Conservation (phyloP, 2,888 invertebrate genomes). For the Dryobota labecula region DNA sequence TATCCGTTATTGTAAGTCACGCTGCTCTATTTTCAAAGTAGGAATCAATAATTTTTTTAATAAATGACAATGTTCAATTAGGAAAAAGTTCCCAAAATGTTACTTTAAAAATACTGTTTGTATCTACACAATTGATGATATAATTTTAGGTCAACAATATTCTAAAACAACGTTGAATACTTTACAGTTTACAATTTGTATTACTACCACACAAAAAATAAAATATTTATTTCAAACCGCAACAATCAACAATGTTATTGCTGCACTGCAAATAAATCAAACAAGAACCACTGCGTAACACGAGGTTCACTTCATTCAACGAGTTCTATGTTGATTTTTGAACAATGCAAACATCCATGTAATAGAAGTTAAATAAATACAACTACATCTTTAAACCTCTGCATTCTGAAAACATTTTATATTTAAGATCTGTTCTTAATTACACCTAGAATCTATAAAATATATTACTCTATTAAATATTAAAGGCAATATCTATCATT, state of each 20-base stretch:
- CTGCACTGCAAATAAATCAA: constrained; percentile 71
- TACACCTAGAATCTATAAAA: constrained; percentile 88
- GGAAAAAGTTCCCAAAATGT: constrained; percentile 58
- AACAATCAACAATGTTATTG: constrained; percentile 79
- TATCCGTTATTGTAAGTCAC: constrained; percentile 59
- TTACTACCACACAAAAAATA: constrained; percentile 78
- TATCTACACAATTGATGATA: constrained; percentile 63
- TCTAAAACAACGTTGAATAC: constrained; percentile 76
- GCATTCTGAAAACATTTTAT: constrained; percentile 84
- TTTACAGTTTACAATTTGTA: constrained; percentile 70
- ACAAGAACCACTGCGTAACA: constrained; percentile 29
- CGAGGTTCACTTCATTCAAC: constrained; percentile 30
- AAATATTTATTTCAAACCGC: constrained; percentile 78
- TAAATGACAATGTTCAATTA: constrained; percentile 47
- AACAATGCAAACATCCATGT: constrained; percentile 66
- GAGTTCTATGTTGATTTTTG: constrained; percentile 63
- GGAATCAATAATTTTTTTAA: constrained; percentile 52
- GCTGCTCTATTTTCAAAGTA: constrained; percentile 62
- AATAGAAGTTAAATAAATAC: constrained; percentile 78
- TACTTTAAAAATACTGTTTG: constrained; percentile 69
- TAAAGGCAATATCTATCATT: constrained; percentile 90
- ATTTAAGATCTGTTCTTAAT: constrained; percentile 85
- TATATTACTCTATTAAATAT: constrained; percentile 91
- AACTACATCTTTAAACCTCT: constrained; percentile 84
- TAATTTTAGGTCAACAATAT: constrained; percentile 71